phyloP scores from a whole-genome alignment of 2,888 invertebrate genomes.

The Conus canariensis region DNA sequence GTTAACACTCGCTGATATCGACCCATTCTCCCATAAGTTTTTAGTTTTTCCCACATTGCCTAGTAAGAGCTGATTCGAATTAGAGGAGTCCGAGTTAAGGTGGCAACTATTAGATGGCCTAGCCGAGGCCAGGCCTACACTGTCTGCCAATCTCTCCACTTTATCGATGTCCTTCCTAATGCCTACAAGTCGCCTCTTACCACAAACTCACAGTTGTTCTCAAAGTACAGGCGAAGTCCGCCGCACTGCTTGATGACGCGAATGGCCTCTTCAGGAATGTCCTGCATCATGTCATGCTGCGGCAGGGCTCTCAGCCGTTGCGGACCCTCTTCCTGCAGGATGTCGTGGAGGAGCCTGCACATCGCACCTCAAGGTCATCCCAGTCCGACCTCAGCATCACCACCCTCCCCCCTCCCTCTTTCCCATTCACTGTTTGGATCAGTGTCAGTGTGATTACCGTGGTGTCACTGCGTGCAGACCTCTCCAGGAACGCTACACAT shows the following conservation, averaged over 20 bases:
- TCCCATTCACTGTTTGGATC: too few species aligned
- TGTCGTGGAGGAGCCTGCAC: background rate
- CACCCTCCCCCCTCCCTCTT: background rate
- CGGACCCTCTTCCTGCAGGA: constrained; percentile 63
- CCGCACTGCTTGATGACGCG: constrained; percentile 60
- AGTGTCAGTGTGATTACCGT: too few species aligned
- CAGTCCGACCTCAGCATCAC: background rate
- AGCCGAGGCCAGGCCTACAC: background rate
- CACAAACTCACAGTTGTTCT: constrained; percentile 62
- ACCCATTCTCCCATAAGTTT: background rate
- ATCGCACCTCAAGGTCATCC: background rate
- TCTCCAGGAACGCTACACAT: too few species aligned
- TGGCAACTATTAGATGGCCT: background rate
- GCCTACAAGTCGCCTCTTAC: constrained; percentile 63
- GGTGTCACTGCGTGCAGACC: too few species aligned
- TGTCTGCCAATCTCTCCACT: constrained; percentile 54
- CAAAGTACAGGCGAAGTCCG: constrained; percentile 59
- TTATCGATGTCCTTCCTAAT: constrained; percentile 55
- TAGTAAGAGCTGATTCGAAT: background rate
- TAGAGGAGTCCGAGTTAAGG: background rate
- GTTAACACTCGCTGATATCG: background rate
- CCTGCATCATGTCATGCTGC: constrained; percentile 59
- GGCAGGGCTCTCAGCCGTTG: constrained; percentile 54
- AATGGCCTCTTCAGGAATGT: constrained; percentile 62
- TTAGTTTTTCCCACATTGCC: background rate